phyloP scores from a whole-genome alignment of 2,888 invertebrate genomes.

The Parasteatoda lunata region DNA sequence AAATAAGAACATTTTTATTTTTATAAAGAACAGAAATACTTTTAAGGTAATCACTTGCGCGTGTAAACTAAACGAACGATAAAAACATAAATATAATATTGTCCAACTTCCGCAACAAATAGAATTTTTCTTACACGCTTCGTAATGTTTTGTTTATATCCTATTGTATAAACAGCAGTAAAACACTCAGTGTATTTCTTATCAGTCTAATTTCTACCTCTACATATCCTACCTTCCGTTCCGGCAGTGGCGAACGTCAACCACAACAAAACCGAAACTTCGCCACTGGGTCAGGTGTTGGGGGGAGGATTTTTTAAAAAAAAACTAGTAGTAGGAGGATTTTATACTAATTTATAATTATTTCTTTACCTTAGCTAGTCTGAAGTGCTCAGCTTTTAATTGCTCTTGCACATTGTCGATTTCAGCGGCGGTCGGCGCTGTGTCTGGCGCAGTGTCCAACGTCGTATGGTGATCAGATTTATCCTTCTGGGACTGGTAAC shows the following conservation, averaged over 20 bases:
- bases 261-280: conserved; percentile 1
- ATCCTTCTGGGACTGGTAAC: conserved; percentile 57
- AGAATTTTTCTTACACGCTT: neutral
- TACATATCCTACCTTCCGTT: neutral
- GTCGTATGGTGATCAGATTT: conserved; percentile 54
- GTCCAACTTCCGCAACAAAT: conserved; percentile 28
- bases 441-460: conserved; percentile 52
- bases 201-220: neutral
- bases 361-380: conserved; percentile 55
- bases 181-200: neutral
- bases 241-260: neutral
- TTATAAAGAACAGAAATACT: neutral
- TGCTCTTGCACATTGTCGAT: conserved; percentile 61
- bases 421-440: conserved; percentile 38
- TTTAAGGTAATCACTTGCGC: neutral
- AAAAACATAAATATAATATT: neutral
- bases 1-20: neutral
- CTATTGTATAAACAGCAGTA: neutral
- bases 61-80: neutral
- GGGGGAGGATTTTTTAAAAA: neutral
- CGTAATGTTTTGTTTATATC: neutral
- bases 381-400: conserved; percentile 61
- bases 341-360: neutral
- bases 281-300: neutral
- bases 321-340: neutral